These are phyloP conservation scores for Tetraodon nigroviridis DNA, from an alignment of 2,113 vertebrate species.

Conservation along the genomic window DNA sequence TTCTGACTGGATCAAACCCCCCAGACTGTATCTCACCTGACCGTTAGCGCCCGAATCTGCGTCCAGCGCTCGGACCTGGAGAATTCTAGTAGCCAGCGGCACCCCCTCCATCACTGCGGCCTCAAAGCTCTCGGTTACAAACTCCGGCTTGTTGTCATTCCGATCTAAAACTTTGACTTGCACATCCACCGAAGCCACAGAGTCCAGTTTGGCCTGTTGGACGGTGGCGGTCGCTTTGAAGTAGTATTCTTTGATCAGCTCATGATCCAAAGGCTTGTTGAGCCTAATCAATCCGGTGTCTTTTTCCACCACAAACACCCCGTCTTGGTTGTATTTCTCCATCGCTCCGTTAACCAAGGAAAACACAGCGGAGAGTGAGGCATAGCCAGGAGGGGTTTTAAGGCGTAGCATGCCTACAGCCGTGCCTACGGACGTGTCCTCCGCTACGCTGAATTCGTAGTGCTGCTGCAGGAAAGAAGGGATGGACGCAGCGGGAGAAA, in stretches of 20 bases:
- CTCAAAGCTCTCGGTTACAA: constrained; percentile 83
- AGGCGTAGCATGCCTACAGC: constrained; percentile 82
- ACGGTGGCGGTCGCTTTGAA: constrained; percentile 87
- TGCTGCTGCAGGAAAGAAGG: constrained; percentile 88
- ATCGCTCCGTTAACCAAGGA: constrained; percentile 83
- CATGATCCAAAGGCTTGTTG: constrained; percentile 89
- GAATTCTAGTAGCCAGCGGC: constrained; percentile 84
- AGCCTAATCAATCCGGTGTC: constrained; percentile 87
- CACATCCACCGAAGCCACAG: constrained; percentile 83
- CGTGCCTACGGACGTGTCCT: constrained; percentile 86
- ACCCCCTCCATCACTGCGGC: constrained; percentile 90
- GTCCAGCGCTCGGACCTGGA: constrained; percentile 85
- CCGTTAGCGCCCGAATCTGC: constrained; percentile 88
- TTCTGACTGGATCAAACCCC: constrained; percentile 64
- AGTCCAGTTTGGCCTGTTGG: constrained; percentile 82
- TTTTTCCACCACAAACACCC: constrained; percentile 85
- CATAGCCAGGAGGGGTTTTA: constrained; percentile 66
- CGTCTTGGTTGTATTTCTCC: constrained; percentile 84
- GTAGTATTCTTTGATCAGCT: constrained; percentile 77
- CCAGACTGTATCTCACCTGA: constrained; percentile 88
- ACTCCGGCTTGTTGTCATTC: constrained; percentile 93
- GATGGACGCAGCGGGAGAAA: constrained; percentile 81
- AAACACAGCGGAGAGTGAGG: constrained; percentile 67
- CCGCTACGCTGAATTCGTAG: constrained; percentile 83
- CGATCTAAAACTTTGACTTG: constrained; percentile 88